A percentile compares a stretch with the other conserved stretches of the same genome.
Evolutionary conservation across 2,113 vertebrate genomes (phyloP).

Genomic region (Hippolais icterina): DNA sequence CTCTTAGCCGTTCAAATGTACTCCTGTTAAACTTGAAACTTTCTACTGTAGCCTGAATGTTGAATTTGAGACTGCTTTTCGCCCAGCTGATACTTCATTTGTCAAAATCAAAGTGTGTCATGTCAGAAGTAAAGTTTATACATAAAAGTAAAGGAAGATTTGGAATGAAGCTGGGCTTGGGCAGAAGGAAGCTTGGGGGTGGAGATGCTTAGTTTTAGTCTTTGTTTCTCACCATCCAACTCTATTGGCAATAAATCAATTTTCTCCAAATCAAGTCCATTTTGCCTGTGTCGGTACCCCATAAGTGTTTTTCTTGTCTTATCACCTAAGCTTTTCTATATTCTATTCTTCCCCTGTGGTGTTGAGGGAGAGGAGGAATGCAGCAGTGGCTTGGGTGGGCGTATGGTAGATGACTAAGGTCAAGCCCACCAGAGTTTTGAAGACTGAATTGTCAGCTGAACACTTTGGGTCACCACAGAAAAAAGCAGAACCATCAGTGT

Average conservation of each 20-base stretch:
- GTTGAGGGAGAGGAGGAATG: neutral
- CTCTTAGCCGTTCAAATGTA: neutral
- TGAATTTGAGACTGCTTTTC: neutral
- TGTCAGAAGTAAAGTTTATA: neutral
- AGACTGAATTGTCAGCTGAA: neutral
- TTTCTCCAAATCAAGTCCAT: neutral
- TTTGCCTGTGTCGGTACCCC: rapidly evolving
- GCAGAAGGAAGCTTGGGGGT: neutral
- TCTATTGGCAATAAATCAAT: neutral
- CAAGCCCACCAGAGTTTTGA: neutral
- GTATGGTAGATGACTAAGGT: neutral
- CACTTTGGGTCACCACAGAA: neutral
- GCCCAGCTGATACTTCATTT: neutral
- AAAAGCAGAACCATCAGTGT: neutral
- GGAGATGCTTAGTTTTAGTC: neutral
- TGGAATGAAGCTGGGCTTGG: neutral
- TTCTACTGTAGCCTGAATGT: neutral
- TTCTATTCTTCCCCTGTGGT: neutral
- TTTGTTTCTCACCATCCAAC: neutral
- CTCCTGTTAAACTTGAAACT: neutral
- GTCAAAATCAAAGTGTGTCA: neutral
- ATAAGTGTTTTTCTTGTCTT: neutral
- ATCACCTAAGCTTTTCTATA: neutral
- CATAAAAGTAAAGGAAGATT: neutral
- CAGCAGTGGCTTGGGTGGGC: neutral